Evolutionary conservation across 1,140 invertebrate genomes (phyloP), one percentile per base, ranked within the genome.

Genomic region (Agraylea sexmaculata): DNA sequence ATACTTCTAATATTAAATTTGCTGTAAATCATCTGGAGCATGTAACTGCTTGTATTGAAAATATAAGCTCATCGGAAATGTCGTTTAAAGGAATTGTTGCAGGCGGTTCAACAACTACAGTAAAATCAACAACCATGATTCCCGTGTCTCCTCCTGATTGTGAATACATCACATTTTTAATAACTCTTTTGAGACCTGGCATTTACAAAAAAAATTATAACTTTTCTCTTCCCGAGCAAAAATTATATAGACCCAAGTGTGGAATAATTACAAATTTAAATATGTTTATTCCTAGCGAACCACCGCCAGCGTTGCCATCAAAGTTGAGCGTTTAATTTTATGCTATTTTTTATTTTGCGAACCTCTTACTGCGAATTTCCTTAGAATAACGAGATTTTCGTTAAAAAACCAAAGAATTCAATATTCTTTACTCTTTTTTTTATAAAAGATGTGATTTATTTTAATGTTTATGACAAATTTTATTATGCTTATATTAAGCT

Each of bases 1-100:
- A 47, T 38, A 15, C 22, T 7, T 31, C 25, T 15, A 31, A 39
- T 15, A 7, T 21, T 7, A 21, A 27, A 1, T 44, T 41, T 37
- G 11, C 5, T 6, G 34, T 33, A 2, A 17, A 16, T 2, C 38
- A 47, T 22, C 41, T 43, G 23, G 41, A 47, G 19, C 32, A 27
- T 11, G n/a, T 47, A 4, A 27, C 34, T 0, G 29, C 44, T 10
- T 10, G 15, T 2, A 17, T 15, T 2, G 16, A 7, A 6, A 29
- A 16, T 3, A 18, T 4, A 20, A 27, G 1, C n/a, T 18, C 16
- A 11, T 4, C 6, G 40, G 15, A 16, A 23, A 8, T n/a, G 17
- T 11, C n/a, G n/a, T 13, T 4, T 23, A 3, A 6, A 17, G n/a
- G 25, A 36, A 28, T 13, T 10, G n/a, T 28, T 10, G 2, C 4